Base-by-base conservation (phyloP, 1,140 invertebrate species). In the Stratiolaelaps scimitus region DNA sequence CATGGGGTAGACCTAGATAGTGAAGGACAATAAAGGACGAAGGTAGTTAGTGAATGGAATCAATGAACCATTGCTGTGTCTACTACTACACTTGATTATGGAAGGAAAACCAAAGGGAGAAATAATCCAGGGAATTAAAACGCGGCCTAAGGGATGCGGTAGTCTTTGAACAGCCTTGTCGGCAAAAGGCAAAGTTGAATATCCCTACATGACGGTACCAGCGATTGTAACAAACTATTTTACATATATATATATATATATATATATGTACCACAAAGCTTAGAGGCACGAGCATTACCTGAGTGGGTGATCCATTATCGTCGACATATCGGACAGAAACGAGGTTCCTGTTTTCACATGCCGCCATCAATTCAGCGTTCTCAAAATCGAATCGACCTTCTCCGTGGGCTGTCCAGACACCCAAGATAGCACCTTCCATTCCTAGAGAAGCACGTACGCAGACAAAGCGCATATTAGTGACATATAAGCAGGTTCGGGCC, bases 391-490 rank as follows among this genome's bases (percentile, higher is more conserved):
- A 83, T 34, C 77, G 76, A 72, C 93, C 94, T 81, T 98, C 93
- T 2, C 89, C 93, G 73, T 98, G 94, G n/a, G 92, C 91, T 28
- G 92, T 82, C 93, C 93, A 98, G 68, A 95, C 85, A 15, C 93
- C 93, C 28, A 96, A 78, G 0, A 85, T 77, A 2, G 85, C 85
- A 7, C 81, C 83, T 66, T 85, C 82, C 92, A 98, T 94, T 5
- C 82, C 53, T 60, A 34, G 15, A 4, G 15, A 15, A 28, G 15
- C 10, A 40, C 34, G 10, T 40, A 6, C 4, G 10, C 34, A 40
- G 34, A 40, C 4, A 40, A 6, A 10, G 34, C 34, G 10, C 34
- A 10, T 10, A 40, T n/a, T n/a, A n/a, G n/a, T n/a, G n/a, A n/a
- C n/a, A n/a, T n/a, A n/a, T n/a, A n/a, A n/a, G n/a, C n/a, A n/a